These are phyloP conservation scores for Aepyceros melampus DNA, from an alignment of 2,113 vertebrate genomes.

Conservation along the genomic window DNA sequence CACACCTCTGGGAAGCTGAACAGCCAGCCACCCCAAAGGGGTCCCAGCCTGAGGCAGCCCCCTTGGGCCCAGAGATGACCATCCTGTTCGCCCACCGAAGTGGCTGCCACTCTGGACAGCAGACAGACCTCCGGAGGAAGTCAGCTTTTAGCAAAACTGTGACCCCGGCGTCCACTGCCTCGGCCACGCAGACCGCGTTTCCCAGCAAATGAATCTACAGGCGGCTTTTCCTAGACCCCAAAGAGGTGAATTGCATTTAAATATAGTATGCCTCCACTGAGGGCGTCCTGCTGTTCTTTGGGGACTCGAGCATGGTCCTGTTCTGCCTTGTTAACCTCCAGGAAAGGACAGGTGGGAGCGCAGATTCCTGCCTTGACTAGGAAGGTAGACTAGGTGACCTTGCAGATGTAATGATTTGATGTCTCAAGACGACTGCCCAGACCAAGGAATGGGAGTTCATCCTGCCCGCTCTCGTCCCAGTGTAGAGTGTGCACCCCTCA, in stretches of 20 bases:
- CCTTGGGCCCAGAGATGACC: slow-evolving; percentile 76
- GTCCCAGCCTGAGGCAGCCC: slow-evolving; percentile 77
- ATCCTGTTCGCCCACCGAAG: slow-evolving; percentile 83
- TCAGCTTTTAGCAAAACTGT: slow-evolving; percentile 79
- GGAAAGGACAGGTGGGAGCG: neutral
- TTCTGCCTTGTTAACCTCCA: neutral
- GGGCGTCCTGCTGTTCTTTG: slow-evolving; percentile 28
- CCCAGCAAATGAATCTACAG: slow-evolving; percentile 81
- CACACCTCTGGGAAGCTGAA: slow-evolving; percentile 74
- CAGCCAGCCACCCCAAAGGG: slow-evolving; percentile 53
- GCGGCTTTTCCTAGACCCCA: slow-evolving; percentile 80
- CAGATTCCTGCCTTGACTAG: neutral
- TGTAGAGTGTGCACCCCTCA: neutral
- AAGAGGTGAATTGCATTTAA: slow-evolving; percentile 71
- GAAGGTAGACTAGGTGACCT: neutral
- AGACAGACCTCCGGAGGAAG: slow-evolving; percentile 84
- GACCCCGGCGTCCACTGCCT: slow-evolving; percentile 70
- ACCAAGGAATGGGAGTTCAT: neutral
- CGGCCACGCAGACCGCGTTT: slow-evolving; percentile 68
- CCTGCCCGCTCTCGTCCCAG: neutral
- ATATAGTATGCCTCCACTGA: slow-evolving; percentile 55
- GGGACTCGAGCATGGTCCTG: neutral
- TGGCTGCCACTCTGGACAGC: slow-evolving; percentile 80
- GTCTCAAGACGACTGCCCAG: neutral
- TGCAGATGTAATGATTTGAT: neutral